Evolutionary conservation across 2,113 vertebrate genomes (phyloP).

Genomic region (Ovis canadensis): DNA sequence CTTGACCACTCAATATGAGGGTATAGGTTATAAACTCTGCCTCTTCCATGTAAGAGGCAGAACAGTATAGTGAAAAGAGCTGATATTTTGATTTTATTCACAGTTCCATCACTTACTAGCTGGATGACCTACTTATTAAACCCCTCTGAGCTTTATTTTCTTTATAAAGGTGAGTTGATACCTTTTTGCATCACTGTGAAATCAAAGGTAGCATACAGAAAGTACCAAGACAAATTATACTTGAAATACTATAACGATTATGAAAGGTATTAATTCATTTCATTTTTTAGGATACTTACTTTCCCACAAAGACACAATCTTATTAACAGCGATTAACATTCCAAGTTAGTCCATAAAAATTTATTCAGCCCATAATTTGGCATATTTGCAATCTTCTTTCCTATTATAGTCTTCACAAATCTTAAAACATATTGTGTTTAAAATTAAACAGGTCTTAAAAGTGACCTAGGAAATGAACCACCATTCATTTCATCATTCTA

Average conservation of each 20-base stretch:
- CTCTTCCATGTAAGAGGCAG: not conserved
- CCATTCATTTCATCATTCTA: not conserved
- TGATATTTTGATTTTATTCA: not conserved
- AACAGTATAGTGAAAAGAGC: not conserved
- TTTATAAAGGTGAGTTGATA: not conserved
- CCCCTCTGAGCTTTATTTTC: not conserved
- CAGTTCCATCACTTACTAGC: not conserved
- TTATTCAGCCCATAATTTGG: not conserved
- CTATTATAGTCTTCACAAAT: not conserved
- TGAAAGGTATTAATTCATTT: not conserved
- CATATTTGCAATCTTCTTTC: not conserved
- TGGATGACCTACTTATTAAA: not conserved
- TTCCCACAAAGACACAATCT: not conserved
- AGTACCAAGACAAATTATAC: not conserved
- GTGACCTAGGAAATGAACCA: not conserved
- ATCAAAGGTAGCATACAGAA: not conserved
- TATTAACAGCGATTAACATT: not conserved
- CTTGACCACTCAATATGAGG: not conserved
- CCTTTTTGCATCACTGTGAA: not conserved
- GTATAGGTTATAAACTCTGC: not conserved
- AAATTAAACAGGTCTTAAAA: constrained; percentile 24
- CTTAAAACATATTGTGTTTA: not conserved
- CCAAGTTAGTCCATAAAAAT: not conserved
- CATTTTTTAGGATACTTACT: not conserved
- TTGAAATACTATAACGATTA: not conserved